Base-by-base conservation (phyloP, 2,113 vertebrate species). In the Cathartes aura region DNA sequence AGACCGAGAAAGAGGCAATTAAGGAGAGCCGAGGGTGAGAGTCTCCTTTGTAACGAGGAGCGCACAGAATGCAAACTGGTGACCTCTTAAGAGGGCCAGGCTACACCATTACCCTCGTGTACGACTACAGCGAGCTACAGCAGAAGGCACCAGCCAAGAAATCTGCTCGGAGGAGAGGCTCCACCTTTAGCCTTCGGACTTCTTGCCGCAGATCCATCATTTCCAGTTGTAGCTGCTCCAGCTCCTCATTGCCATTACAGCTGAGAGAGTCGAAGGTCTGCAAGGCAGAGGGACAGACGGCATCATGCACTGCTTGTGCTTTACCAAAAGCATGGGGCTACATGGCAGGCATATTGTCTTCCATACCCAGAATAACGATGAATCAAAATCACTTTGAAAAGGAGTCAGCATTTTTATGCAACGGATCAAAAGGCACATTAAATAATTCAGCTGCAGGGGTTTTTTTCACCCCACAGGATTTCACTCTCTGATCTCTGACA, bases 181-280 rank as follows among this genome's bases (percentile, higher is more conserved):
- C 97, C 73, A 99, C 99, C 98, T 99, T 99, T 20, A 99, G 97
- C 93, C 99, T 97, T 63, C 98, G 98, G 83, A 99, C 98, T 96
- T 99, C 99, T 26, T 98, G 98, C 75, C 98, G 98, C 79, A 99
- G 97, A 45, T 99, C 98, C 53, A 97, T 98, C 91, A 98, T 98
- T 90, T 99, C 99, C 9, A 98, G 97, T 79, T 99, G 99, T 90
- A 99, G 98, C 95, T 98, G 98, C 83, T 99, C 99, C 97, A 99
- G 93, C 50, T 99, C 98, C 90, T 99, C 99, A 0, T 91, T 98
- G 93, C 98, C 98, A 15, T 98, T 98, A 96, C 98, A 98, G 96
- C 94, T 98, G 67, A 98, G 97, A 2, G 98, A 98, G 48, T 99
- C 98, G 7, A 98, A 98, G 7, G 98, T 98, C 99, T 99, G 89